These are phyloP conservation scores for Neopipo cinnamomea DNA, from an alignment of 2,113 vertebrate species.

Conservation along the genomic window DNA sequence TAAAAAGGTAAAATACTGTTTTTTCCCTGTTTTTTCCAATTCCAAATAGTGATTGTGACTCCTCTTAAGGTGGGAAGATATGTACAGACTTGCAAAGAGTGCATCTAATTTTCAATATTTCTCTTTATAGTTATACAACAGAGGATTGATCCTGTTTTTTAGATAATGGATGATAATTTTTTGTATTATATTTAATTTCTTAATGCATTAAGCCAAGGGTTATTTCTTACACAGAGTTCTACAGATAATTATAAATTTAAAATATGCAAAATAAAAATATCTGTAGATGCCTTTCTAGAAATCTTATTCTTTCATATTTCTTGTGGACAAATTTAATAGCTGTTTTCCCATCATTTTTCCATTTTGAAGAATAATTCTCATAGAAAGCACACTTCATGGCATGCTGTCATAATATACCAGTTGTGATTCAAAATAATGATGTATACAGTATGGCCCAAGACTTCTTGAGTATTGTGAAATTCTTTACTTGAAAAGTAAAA, in stretches of 20 bases:
- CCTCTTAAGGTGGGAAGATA: neutral
- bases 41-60: neutral
- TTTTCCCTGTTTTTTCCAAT: neutral
- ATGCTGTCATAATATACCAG: neutral
- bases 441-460: neutral
- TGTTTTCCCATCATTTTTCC: neutral
- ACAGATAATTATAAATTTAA: neutral
- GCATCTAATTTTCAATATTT: neutral
- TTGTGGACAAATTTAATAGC: neutral
- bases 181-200: neutral
- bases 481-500: neutral
- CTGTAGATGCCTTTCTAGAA: rapidly evolving
- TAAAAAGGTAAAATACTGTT: neutral
- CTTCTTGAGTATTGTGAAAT: neutral
- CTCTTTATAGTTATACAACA: neutral
- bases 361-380: neutral
- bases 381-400: neutral
- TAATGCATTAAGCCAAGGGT: neutral
- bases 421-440: neutral
- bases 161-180: neutral
- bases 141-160: neutral
- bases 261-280: neutral
- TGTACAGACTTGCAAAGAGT: rapidly evolving
- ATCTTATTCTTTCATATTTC: neutral
- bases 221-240: neutral